Evolutionary conservation across 2,797 vertebrate genomes (phyloP), one percentile per base, ranked within the genome.

Genomic region (Parauchenoglanis ngamensis): DNA sequence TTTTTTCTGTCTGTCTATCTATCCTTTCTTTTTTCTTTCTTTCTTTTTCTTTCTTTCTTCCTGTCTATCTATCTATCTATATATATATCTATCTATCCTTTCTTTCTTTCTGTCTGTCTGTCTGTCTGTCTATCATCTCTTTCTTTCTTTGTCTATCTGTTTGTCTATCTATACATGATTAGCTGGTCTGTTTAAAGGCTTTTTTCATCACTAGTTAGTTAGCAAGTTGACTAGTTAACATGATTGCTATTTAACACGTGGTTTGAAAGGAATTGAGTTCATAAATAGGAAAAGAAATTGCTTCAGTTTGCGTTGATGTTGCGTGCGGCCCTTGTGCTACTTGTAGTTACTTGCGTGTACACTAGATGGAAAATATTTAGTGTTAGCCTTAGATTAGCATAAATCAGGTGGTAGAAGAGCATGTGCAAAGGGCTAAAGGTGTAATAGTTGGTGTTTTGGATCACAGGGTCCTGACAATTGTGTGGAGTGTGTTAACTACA

Each of bases 401-500:
- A 59, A 57, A 21, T 59, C 52, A 57, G 52, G n/a, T 13, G 12
- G 0, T 21, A 49, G 49, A 23, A 49, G 79, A 46, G 4, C 2
- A 21, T 2, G 19, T 2, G n/a, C 49, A n/a, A 15, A 12, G 78
- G 23, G 79, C 19, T 23, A 54, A 21, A 7, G 31, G 44, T 63
- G 57, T 54, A 40, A 83, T 19, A 5, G 10, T n/a, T 57, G 3
- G 11, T 40, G 4, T 76, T 85, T 86, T 72, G 23, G 3, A 65
- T 86, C 89, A 0, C 93, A 99, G 98, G 97, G 97, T n/a, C 95
- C 97, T 0, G 96, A 95, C 91, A 94, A 94, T 73, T 99, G 98
- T 52, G 90, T 93, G 0, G 94, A 95, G 89, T 99, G 98, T 92
- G 97, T 97, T 86, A 97, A 97, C 93, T 97, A 95, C 89, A 95